Evolutionary conservation across 2,113 vertebrate species (phyloP).

Genomic region (Chaetops frenatus): DNA sequence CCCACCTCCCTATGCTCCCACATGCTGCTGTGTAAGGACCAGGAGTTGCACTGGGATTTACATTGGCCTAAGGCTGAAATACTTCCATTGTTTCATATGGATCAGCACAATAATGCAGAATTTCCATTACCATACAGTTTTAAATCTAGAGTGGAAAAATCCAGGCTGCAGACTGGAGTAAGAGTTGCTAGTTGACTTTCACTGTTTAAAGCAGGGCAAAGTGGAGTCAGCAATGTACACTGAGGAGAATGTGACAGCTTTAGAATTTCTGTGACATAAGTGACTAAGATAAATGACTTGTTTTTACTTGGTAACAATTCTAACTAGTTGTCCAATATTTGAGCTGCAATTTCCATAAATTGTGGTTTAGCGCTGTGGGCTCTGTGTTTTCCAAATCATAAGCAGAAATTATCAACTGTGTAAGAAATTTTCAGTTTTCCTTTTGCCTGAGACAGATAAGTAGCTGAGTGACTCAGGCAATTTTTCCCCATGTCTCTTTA

Average conservation of each 20-base stretch:
- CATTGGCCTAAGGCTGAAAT: not conserved
- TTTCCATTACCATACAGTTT: not conserved
- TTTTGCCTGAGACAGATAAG: not conserved
- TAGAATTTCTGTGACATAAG: not conserved
- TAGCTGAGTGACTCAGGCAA: not conserved
- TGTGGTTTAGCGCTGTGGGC: not conserved
- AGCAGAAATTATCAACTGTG: not conserved
- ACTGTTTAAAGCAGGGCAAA: not conserved
- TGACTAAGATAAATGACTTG: not conserved
- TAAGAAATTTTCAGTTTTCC: not conserved
- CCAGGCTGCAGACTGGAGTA: not conserved
- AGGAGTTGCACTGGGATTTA: not conserved
- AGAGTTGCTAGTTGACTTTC: not conserved
- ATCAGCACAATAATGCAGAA: not conserved
- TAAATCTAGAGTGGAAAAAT: constrained; percentile 14
- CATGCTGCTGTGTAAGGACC: not conserved
- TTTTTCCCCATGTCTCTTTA: not conserved
- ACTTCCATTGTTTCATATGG: not conserved
- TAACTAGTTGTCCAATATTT: not conserved
- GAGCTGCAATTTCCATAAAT: not conserved
- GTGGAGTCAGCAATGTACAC: not conserved
- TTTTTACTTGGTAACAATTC: not conserved
- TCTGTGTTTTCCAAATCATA: not conserved
- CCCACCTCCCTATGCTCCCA: not conserved
- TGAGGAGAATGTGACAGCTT: not conserved